phyloP scores from a whole-genome alignment of 2,888 invertebrate genomes.

The Cosmia trapezina region DNA sequence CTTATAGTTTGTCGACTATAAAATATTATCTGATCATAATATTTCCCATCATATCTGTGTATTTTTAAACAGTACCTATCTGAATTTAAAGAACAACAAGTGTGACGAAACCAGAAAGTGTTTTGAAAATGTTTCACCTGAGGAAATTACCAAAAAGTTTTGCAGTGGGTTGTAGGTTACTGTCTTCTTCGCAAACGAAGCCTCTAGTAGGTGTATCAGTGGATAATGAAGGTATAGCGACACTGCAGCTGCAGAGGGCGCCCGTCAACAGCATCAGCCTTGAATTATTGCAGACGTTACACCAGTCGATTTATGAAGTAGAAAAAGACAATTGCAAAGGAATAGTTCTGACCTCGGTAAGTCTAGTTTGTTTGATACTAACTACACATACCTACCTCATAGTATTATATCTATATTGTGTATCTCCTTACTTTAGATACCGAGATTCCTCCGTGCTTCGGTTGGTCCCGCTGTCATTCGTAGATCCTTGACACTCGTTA shows the following conservation, averaged over 20 bases:
- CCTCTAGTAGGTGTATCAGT: constrained; percentile 52
- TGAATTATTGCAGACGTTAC: constrained; percentile 91
- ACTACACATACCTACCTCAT: too few relatives aligned
- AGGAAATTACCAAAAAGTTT: constrained; percentile 6
- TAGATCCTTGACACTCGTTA: too few relatives aligned
- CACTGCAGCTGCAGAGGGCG: constrained; percentile 92
- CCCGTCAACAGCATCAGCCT: constrained; percentile 94
- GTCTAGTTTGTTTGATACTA: constrained; percentile 53
- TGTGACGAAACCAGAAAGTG: not conserved
- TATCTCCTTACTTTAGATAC: not conserved
- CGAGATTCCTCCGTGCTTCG: too few relatives aligned
- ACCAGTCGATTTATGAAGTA: constrained; percentile 89
- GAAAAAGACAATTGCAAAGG: constrained; percentile 91
- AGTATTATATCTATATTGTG: not conserved
- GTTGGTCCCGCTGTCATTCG: too few relatives aligned
- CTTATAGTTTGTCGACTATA: not conserved
- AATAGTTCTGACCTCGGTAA: constrained; percentile 94
- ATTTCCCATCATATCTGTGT: constrained; percentile 5
- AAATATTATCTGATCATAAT: constrained; percentile 22
- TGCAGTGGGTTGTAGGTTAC: not conserved
- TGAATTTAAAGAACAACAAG: not conserved
- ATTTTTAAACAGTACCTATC: not conserved
- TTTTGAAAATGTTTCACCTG: constrained; percentile 26
- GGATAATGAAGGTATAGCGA: constrained; percentile 91
- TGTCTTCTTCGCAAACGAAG: constrained; percentile 23